Conservation (phyloP, 2,888 invertebrate species). For the Xiphydria camelus region DNA sequence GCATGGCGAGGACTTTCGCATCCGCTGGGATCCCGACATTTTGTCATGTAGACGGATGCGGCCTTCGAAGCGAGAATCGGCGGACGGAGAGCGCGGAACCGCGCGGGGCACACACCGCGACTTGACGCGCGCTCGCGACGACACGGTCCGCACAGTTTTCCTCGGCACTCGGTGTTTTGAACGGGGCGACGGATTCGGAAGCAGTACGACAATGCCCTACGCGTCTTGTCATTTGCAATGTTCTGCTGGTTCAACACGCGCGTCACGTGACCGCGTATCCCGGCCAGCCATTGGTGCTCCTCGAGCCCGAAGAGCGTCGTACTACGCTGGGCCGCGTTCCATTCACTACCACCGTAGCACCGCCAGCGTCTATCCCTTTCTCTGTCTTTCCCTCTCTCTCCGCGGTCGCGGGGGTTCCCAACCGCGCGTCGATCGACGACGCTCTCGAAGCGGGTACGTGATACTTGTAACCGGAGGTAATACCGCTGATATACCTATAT, state of each 20-base stretch:
- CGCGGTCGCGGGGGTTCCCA: too few species aligned
- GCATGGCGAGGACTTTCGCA: conserved; percentile 71
- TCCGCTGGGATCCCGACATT: conserved; percentile 55
- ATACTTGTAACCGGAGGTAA: too few species aligned
- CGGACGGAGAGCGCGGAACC: conserved; percentile 32
- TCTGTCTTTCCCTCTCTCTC: too few species aligned
- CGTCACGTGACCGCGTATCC: conserved; percentile 44
- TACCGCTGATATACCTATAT: too few species aligned
- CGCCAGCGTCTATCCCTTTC: conserved; percentile 39
- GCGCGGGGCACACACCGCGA: conserved; percentile 28
- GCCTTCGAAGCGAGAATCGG: conserved; percentile 13
- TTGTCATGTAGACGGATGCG: conserved; percentile 39
- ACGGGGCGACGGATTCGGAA: conserved; percentile 9
- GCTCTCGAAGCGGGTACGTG: too few species aligned
- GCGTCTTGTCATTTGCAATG: conserved; percentile 54
- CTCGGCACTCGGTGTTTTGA: neutral
- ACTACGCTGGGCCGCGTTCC: conserved; percentile 52
- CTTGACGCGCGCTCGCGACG: conserved; percentile 8
- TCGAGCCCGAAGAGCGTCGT: conserved; percentile 35
- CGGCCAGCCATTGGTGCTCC: conserved; percentile 38
- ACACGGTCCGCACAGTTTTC: neutral
- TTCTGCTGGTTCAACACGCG: conserved; percentile 48
- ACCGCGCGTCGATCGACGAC: too few species aligned
- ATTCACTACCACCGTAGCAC: conserved; percentile 50
- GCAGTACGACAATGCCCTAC: conserved; percentile 40